phyloP scores from a whole-genome alignment of 37 sponge, comb jelly and placozoan genomes.

The Hexactinellida sp. region DNA sequence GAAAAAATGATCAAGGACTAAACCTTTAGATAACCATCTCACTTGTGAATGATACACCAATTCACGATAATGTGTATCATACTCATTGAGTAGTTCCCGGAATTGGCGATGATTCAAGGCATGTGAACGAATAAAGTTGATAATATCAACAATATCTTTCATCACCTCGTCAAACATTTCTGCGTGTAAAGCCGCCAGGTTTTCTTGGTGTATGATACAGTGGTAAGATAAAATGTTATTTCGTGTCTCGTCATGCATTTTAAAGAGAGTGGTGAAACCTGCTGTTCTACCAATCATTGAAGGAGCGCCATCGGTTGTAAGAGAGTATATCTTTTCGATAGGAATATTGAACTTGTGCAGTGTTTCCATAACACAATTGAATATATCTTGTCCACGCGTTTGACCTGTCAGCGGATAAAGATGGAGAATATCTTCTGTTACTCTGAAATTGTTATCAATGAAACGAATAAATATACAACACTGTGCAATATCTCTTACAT shows the following conservation, averaged over 20 bases:
- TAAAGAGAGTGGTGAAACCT: background rate
- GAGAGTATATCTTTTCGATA: background rate
- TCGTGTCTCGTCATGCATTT: background rate
- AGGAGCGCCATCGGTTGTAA: background rate
- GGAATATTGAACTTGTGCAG: background rate
- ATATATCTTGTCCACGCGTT: background rate
- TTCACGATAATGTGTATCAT: background rate
- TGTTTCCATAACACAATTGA: background rate
- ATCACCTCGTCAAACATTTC: background rate
- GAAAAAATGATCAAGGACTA: background rate
- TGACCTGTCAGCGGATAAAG: background rate
- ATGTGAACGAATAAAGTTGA: background rate
- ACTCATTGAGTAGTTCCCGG: background rate
- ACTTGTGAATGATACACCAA: background rate
- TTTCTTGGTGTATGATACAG: conserved; percentile 4
- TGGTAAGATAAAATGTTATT: background rate
- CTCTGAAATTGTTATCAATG: background rate
- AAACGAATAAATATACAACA: background rate
- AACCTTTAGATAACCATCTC: background rate
- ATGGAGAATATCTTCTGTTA: background rate
- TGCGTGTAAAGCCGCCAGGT: background rate
- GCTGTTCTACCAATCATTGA: background rate
- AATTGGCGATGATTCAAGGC: conserved; percentile 3
- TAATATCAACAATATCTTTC: background rate
- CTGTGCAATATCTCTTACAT: background rate